Conservation (phyloP, 2,888 invertebrate species). For the Rotaria magnacalcarata region DNA sequence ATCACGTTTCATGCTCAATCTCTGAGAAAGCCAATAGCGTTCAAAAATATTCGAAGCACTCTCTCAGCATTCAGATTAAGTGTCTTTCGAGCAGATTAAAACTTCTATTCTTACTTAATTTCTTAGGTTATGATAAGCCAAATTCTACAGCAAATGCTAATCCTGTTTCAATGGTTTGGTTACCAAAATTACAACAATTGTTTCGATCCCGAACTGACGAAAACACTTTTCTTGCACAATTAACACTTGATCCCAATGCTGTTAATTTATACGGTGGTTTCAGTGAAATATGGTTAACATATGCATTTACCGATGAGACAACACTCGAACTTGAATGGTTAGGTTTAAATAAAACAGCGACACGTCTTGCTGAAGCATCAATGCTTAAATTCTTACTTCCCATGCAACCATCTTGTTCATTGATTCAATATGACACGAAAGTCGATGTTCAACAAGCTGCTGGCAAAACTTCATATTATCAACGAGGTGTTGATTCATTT, state of each 20-base stretch:
- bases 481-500: constrained; percentile 23
- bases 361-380: constrained; percentile 53
- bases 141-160: constrained; percentile 52
- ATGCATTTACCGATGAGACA: constrained; percentile 47
- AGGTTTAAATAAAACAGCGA: constrained; percentile 52
- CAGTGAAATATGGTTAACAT: constrained; percentile 50
- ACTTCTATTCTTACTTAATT: constrained; percentile 33
- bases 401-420: background rate
- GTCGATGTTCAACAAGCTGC: constrained; percentile 42
- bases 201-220: background rate
- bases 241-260: constrained; percentile 49
- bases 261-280: constrained; percentile 52
- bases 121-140: constrained; percentile 53
- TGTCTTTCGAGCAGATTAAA: too few species aligned
- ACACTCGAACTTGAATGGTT: background rate
- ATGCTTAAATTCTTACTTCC: constrained; percentile 51
- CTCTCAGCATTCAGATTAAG: too few species aligned
- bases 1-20: too few species aligned
- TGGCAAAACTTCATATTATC: constrained; percentile 13
- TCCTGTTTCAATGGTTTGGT: constrained; percentile 52
- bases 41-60: too few species aligned
- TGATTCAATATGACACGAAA: background rate
- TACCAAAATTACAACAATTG: constrained; percentile 46
- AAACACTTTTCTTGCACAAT: background rate
- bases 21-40: too few species aligned